Percentiles rank a stretch among this genome's conserved stretches.
phyloP scores from a whole-genome alignment of 2,888 invertebrate species.

The Masnerella sp. region DNA sequence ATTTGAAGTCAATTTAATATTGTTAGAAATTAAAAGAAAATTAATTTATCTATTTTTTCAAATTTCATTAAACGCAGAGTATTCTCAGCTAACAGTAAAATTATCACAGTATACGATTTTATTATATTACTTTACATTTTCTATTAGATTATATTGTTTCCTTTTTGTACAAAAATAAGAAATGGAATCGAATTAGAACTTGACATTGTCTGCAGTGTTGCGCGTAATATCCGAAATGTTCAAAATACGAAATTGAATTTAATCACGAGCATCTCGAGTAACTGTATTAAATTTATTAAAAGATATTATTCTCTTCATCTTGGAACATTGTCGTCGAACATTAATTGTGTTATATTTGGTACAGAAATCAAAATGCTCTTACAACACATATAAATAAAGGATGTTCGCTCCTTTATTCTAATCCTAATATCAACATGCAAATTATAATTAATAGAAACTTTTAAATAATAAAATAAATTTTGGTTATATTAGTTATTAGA shows the following conservation, averaged over 20 bases:
- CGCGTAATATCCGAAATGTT: not conserved
- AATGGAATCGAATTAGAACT: no score
- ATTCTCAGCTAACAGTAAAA: no score
- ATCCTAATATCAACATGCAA: conserved; percentile 6
- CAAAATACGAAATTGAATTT: not conserved
- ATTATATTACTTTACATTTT: no score
- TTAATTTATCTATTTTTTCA: no score
- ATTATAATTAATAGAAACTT: not conserved
- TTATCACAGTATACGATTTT: no score
- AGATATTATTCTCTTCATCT: not conserved
- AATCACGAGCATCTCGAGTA: conserved; percentile 12
- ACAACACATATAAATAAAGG: conserved; percentile 9
- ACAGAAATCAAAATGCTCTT: conserved; percentile 39
- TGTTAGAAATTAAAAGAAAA: no score
- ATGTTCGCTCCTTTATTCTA: not conserved
- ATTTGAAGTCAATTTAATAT: no score
- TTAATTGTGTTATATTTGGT: conserved; percentile 2
- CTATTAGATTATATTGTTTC: no score
- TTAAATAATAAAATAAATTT: no score
- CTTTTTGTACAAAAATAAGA: no score
- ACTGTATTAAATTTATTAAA: not conserved
- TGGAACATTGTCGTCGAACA: not conserved
- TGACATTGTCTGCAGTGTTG: no score
- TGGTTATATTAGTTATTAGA: not conserved
- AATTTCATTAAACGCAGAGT: no score